Evolutionary conservation across 2,888 invertebrate genomes (phyloP).

Genomic region (Cerastis leucographa): DNA sequence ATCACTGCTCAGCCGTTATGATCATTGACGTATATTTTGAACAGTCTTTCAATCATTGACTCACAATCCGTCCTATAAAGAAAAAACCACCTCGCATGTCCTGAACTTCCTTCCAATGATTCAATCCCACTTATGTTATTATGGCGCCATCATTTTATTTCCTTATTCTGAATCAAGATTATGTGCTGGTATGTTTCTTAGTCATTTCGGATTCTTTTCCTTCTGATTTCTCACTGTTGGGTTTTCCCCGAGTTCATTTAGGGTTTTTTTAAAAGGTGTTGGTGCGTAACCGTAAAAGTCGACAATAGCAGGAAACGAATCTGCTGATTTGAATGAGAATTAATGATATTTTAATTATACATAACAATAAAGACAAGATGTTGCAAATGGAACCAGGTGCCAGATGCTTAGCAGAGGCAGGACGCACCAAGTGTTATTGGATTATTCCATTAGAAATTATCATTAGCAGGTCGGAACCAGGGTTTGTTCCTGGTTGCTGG

Average conservation of each 20-base stretch:
- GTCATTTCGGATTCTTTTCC: conserved; percentile 31
- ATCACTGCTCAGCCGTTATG: neutral
- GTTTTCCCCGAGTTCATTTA: conserved; percentile 11
- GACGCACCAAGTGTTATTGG: neutral
- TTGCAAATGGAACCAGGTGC: too few relatives aligned
- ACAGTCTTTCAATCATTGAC: neutral
- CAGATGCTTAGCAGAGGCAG: neutral
- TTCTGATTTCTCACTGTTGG: conserved; percentile 23
- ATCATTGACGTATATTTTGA: neutral
- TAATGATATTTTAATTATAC: neutral
- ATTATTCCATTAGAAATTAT: neutral
- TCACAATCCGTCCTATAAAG: neutral
- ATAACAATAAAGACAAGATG: neutral
- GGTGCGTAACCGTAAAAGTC: neutral
- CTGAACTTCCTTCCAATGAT: conserved; percentile 11
- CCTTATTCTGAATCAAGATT: conserved; percentile 22
- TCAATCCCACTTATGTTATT: conserved; percentile 14
- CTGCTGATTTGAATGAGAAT: neutral
- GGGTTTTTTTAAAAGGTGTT: neutral
- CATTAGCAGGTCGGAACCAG: neutral
- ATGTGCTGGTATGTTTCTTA: conserved; percentile 34
- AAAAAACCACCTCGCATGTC: neutral
- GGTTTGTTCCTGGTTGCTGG: neutral
- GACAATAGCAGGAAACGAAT: conserved; percentile 9
- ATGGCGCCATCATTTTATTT: conserved; percentile 39